A percentile compares a stretch with the other conserved stretches of the same genome.
Conservation (phyloP, 2,797 vertebrate genomes). For the Cirrhinus molitorella region DNA sequence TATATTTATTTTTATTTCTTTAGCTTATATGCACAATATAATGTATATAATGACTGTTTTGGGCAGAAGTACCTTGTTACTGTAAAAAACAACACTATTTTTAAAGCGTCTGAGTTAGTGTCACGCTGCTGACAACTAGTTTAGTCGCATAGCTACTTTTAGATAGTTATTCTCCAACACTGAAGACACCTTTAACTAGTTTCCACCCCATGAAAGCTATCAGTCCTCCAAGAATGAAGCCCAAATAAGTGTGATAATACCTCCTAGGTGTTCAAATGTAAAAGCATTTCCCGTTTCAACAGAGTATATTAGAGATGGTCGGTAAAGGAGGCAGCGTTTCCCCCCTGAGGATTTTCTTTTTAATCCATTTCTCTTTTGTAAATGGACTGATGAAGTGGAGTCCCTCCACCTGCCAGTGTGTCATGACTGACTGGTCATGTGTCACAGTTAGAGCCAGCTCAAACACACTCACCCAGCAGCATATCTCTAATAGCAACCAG, state of each 20-base stretch:
- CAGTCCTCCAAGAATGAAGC: constrained; percentile 3
- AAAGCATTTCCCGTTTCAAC: constrained; percentile 35
- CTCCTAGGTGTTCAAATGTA: constrained; percentile 31
- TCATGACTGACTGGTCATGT: constrained; percentile 68
- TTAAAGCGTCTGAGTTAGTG: background rate
- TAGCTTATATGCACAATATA: background rate
- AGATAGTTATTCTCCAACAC: background rate
- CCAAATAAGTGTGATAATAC: constrained; percentile 22
- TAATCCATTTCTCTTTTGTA: constrained; percentile 66
- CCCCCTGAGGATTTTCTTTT: constrained; percentile 70
- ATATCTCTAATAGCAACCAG: constrained; percentile 77
- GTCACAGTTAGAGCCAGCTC: constrained; percentile 65
- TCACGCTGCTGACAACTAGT: background rate
- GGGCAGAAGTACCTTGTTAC: background rate
- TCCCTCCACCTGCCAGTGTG: constrained; percentile 52
- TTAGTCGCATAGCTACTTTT: background rate
- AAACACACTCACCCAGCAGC: constrained; percentile 71
- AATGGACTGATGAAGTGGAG: constrained; percentile 75
- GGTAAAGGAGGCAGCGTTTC: constrained; percentile 37
- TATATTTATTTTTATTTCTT: too few species aligned
- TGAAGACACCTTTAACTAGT: background rate
- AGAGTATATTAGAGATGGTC: constrained; percentile 37
- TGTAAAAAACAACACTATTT: background rate
- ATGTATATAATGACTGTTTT: background rate
- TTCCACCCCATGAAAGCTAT: constrained; percentile 15